phyloP scores from a whole-genome alignment of 2,888 invertebrate species.

The Polydrusus tereticollis region DNA sequence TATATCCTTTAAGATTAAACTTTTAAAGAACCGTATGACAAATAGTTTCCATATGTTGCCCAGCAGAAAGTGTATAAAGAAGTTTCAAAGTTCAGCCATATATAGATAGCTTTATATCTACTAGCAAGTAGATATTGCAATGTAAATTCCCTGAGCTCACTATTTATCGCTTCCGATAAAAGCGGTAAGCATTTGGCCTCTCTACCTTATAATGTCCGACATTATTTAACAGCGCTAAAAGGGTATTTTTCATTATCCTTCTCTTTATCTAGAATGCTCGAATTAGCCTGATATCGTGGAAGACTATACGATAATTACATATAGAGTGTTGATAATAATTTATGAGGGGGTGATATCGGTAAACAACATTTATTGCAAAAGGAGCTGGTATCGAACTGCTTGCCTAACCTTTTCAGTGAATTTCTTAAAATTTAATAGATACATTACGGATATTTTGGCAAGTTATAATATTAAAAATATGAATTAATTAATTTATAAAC shows the following conservation, averaged over 20 bases:
- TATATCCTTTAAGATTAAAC: not conserved
- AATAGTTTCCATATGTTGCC: conserved; percentile 51
- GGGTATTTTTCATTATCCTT: conserved; percentile 46
- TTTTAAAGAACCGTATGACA: conserved; percentile 40
- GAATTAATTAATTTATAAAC: too few species aligned
- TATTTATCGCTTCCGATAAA: conserved; percentile 59
- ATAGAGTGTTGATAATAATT: conserved; percentile 8
- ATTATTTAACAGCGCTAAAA: conserved; percentile 52
- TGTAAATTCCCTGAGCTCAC: conserved; percentile 61
- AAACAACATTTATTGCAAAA: too few species aligned
- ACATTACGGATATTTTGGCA: too few species aligned
- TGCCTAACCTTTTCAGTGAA: too few species aligned
- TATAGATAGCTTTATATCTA: conserved; percentile 61
- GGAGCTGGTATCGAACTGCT: too few species aligned
- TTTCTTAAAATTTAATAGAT: too few species aligned
- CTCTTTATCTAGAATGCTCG: conserved; percentile 18
- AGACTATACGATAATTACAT: conserved; percentile 20
- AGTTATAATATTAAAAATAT: too few species aligned
- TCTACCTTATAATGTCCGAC: conserved; percentile 55
- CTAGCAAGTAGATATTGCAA: conserved; percentile 62
- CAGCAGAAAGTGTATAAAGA: conserved; percentile 52
- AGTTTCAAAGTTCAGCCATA: conserved; percentile 54
- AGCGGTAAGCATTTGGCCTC: conserved; percentile 55
- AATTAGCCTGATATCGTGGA: conserved; percentile 32
- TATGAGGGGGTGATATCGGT: not conserved